Evolutionary conservation across 2,113 vertebrate species (phyloP), one percentile per base, ranked within the genome.

Genomic region (Pelodiscus sinensis): DNA sequence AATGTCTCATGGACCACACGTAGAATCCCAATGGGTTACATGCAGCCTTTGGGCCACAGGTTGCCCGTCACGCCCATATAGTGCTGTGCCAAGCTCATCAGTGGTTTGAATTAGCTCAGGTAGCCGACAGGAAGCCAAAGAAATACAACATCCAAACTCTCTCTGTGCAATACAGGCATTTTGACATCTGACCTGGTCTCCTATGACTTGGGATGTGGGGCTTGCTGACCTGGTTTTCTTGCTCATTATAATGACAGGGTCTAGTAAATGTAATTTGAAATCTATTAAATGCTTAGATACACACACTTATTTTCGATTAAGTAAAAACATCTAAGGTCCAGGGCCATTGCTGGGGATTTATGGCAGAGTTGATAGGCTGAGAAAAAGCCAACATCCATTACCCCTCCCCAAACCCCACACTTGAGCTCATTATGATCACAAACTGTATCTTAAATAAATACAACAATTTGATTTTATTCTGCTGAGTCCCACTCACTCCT

Each of bases 221-320:
- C 86, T 97, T 85, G 78, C 88, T 97, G 96, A 84, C 96, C 94
- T 96, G 92, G 90, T 97, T 97, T 88, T 90, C 78, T 52, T 88
- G 57, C 86, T 81, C 84, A 81, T 68, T 91, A 1, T 91, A 73
- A 92, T 56, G 91, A 91, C 73, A 95, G n/a, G 92, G 92, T 82
- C 90, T 92, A 79, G 38, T 82, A 83, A 11, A 54, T 24, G 51
- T 4, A 19, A 81, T 85, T 50, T 1, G 7, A 85, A 50, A 35
- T 81, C 38, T 27, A 58, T 19, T 60, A 86, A 31, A 50, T 91
- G 54, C 71, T 92, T 84, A 94, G 90, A 92, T 65, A 78, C 6
- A 81, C 92, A 87, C 65, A 81, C 94, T 68, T 82, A 82, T 95
- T 96, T 96, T 90, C 86, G 86, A 92, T 97, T 96, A 93, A 90